phyloP scores from a whole-genome alignment of 2,113 vertebrate genomes.

The Rhipidura dahli region DNA sequence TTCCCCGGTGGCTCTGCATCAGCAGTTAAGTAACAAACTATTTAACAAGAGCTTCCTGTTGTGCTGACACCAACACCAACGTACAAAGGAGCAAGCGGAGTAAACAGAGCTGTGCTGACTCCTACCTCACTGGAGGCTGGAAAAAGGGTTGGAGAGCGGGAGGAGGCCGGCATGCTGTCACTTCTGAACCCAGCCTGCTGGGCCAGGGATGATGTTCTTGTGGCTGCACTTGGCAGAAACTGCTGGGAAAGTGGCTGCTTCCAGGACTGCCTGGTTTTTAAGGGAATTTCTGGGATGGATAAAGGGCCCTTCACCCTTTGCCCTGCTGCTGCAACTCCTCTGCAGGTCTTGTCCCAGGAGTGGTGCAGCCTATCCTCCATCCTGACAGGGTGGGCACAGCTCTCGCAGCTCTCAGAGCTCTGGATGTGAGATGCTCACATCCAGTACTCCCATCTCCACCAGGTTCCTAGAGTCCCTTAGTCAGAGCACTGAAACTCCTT shows the following conservation, averaged over 20 bases:
- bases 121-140: not conserved
- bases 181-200: not conserved
- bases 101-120: slow-evolving; percentile 3
- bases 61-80: not conserved
- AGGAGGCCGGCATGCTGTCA: not conserved
- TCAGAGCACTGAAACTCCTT: not conserved
- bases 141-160: fast-evolving
- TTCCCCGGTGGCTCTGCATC: not conserved
- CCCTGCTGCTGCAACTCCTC: not conserved
- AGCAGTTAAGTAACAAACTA: slow-evolving; percentile 8
- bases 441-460: not conserved
- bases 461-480: not conserved
- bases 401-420: not conserved
- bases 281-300: not conserved
- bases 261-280: not conserved
- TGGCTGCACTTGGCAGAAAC: not conserved
- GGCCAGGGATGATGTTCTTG: not conserved
- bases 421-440: not conserved
- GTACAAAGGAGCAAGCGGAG: not conserved
- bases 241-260: not conserved
- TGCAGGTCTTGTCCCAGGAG: fast-evolving
- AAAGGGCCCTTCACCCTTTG: not conserved
- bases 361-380: fast-evolving
- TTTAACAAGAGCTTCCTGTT: slow-evolving; percentile 52
- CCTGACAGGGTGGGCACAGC: not conserved